Evolutionary conservation across 1,140 invertebrate genomes (phyloP), one percentile per base, ranked within the genome.

Genomic region (Drosophila virilis): DNA sequence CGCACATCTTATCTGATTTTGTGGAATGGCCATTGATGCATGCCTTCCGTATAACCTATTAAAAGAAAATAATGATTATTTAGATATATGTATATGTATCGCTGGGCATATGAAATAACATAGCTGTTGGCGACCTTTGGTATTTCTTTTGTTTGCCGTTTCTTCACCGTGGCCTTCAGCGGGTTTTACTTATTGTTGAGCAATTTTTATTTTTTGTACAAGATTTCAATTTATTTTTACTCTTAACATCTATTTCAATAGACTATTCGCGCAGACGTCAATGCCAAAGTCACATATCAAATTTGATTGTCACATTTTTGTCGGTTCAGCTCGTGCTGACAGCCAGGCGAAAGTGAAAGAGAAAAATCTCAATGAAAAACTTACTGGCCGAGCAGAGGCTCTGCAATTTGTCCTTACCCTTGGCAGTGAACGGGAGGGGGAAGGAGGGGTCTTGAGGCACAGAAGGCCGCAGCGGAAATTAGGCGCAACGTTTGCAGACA

Each of bases 221-320:
- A 61, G 43, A 72, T 82, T 85, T 81, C 50, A 69, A 73, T 73
- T 74, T 72, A 74, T 68, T 68, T 74, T 74, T 68, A 74, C 35
- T 38, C n/a, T 15, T 54, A 54, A 72, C 60, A 62, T 86, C 75
- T 86, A 85, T 85, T 83, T 85, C 83, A 68, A 85, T 80, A 77
- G 69, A 54, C 70, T 59, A 55, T 66, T 69, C 57, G 61, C 60
- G 72, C 40, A 66, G 77, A 82, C 82, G 78, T 85, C 82, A 85
- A 85, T 85, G 82, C 82, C 82, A 85, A 85, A 85, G 82, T 86
- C 82, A 85, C 62, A 85, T 66, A 82, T 85, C 82, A 85, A 77
- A 71, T 75, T 86, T 78, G 79, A 82, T 81, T 82, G 79, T 73
- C 66, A 62, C 58, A 60, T 58, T 59, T 22, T 28, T 40, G 35